Evolutionary conservation across 2,888 invertebrate genomes (phyloP).

Genomic region (Drosophila limbata): DNA sequence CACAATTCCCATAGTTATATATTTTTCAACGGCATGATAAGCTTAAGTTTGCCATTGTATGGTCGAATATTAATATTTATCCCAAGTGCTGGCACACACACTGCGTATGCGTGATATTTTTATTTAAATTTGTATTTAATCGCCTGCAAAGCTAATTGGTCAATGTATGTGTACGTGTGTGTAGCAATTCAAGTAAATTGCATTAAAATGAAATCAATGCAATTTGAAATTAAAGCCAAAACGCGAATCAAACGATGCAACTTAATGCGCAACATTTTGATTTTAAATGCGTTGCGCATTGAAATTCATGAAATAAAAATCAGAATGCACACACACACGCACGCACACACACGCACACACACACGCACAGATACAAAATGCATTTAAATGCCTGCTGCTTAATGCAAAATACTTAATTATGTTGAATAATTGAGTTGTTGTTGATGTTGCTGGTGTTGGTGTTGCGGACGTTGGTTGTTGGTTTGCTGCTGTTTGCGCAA

Average conservation of each 20-base stretch:
- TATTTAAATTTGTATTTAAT: constrained; percentile 64
- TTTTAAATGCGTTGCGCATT: constrained; percentile 72
- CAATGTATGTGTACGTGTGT: constrained; percentile 7
- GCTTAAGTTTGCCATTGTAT: constrained; percentile 1
- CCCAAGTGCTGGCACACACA: constrained; percentile 7
- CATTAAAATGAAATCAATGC: constrained; percentile 73
- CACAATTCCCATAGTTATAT: not conserved
- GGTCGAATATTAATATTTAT: constrained; percentile 12
- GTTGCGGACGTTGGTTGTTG: constrained; percentile 16
- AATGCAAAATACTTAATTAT: constrained; percentile 83
- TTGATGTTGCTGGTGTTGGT: constrained; percentile 41
- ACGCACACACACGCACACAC: constrained; percentile 13
- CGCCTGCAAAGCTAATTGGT: constrained; percentile 36
- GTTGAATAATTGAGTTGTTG: constrained; percentile 82
- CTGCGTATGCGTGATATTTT: constrained; percentile 62
- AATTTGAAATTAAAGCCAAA: constrained; percentile 73
- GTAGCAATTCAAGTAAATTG: constrained; percentile 62
- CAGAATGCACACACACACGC: constrained; percentile 48
- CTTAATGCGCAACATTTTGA: constrained; percentile 76
- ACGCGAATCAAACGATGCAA: constrained; percentile 69
- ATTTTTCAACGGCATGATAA: not conserved
- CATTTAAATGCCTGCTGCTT: constrained; percentile 59
- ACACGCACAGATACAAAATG: constrained; percentile 20
- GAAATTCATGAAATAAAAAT: constrained; percentile 73
- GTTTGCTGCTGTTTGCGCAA: constrained; percentile 59